Evolutionary conservation across 37 sponge, comb jelly and placozoan genomes (phyloP), one percentile per base, ranked within the genome.

Genomic region (Mnemiopsis leidyi): DNA sequence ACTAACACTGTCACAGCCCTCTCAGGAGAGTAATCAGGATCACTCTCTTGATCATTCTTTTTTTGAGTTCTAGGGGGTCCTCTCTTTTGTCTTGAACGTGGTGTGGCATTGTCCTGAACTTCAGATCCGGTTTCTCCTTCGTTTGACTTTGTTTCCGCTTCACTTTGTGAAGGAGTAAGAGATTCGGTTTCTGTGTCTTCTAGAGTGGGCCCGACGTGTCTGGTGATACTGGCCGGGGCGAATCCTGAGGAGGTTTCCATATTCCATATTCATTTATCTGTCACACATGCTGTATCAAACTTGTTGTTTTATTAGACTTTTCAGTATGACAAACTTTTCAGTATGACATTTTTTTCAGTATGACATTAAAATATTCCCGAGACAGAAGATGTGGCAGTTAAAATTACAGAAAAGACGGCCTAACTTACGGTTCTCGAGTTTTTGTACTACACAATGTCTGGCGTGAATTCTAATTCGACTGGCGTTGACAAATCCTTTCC

Each of bases 361-460:
- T n/a, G n/a, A n/a, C n/a, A n/a, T n/a, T n/a, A n/a, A n/a, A n/a
- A n/a, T n/a, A n/a, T n/a, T n/a, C n/a, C n/a, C n/a, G n/a, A n/a
- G n/a, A n/a, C n/a, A n/a, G n/a, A n/a, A n/a, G n/a, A n/a, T n/a
- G n/a, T n/a, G n/a, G n/a, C n/a, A n/a, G n/a, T n/a, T n/a, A n/a
- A n/a, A n/a, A n/a, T n/a, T n/a, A n/a, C n/a, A n/a, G n/a, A n/a
- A n/a, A n/a, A n/a, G n/a, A n/a, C n/a, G n/a, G n/a, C n/a, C n/a
- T 5, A 71, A 77, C 79, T 77, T 32, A 77, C 79, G 1, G 35
- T 85, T 85, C 39, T 85, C 90, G 23, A 85, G 40, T 85, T 85
- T 85, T 29, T 40, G 90, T 28, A 85, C 39, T 38, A 85, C 90
- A 40, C 90, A 85, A 33, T 85, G 26, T 39, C 90, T 36, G 5